Base-by-base conservation (phyloP, 2,113 vertebrate species). In the Eublepharis macularius region DNA sequence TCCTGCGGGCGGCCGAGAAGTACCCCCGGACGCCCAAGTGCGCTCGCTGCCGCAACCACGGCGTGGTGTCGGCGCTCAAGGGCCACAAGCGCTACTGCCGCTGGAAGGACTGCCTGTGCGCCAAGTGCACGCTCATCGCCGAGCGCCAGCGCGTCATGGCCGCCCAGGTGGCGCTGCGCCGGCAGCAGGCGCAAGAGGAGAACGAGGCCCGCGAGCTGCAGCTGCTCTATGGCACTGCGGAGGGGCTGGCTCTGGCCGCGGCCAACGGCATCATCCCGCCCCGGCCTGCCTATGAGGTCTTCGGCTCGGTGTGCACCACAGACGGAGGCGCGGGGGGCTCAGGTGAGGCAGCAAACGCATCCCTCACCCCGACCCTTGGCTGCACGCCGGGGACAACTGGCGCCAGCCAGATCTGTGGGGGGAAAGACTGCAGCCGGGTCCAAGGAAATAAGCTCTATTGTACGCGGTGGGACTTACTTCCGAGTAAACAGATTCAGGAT, bases 31-130 rank as follows among this genome's bases (percentile, higher is more conserved):
- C 98, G 39, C 98, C 98, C 39, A 99, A 99, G 96, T 99, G 98
- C 91, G 98, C 98, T 69, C 98, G 98, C 29, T 99, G 98, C 96
- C 95, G 98, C 87, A 99, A 99, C 94, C 98, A 99, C 94, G 98
- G 98, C 1, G 98, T 99, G 77, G 98, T 99, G 84, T 99, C 98
- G 0, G 98, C 98, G 17, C 97, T 99, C 47, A 99, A 99, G 94
- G 98, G 98, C 95, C 98, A 99, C 97, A 99, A 99, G 92, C 98
- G 98, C 91, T 99, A 99, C 96, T 99, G 98, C 93, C 98, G 98
- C 92, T 99, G 98, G 98, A 99, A 99, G 95, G 98, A 99, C 97
- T 99, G 98, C 93, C 98, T 99, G 97, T 99, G 98, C 95, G 98
- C 98, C 95, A 99, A 99, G 96, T 99, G 98, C 97, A 99, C 98